These are phyloP conservation scores for Eucriotettix oculatus DNA, from an alignment of 2,888 invertebrate genomes.

Conservation along the genomic window DNA sequence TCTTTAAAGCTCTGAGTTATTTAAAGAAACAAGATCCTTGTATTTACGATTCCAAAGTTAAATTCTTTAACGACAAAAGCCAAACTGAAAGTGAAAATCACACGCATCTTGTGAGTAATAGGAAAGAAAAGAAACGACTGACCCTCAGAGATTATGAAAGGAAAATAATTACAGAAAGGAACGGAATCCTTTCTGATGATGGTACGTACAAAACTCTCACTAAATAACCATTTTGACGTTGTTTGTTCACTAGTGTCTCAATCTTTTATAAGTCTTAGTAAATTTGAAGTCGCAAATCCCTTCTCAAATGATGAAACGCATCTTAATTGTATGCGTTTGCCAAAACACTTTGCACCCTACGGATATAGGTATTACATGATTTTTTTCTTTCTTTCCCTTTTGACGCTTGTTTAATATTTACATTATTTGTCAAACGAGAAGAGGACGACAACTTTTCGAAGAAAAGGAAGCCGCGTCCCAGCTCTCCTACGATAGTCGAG, in stretches of 20 bases:
- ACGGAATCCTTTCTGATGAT: slow-evolving; percentile 26
- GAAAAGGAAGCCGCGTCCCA: slow-evolving; percentile 16
- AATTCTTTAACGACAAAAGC: slow-evolving; percentile 41
- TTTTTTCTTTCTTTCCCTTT: too few species aligned
- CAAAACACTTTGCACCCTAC: too few species aligned
- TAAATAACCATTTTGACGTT: slow-evolving; percentile 6
- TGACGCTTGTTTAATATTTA: slow-evolving; percentile 2
- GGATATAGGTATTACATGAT: too few species aligned
- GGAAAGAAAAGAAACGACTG: slow-evolving; percentile 34
- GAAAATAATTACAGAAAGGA: slow-evolving; percentile 51
- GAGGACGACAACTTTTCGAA: slow-evolving; percentile 11
- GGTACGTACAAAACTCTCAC: slow-evolving; percentile 12
- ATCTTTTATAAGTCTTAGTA: too few species aligned
- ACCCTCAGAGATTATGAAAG: slow-evolving; percentile 65
- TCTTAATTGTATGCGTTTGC: too few species aligned
- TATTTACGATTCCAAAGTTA: slow-evolving; percentile 63
- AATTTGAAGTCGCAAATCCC: too few species aligned
- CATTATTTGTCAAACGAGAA: slow-evolving; percentile 13
- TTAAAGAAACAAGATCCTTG: slow-evolving; percentile 77
- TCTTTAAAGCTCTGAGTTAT: slow-evolving; percentile 69
- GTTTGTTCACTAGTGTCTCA: too few species aligned
- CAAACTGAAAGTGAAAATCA: slow-evolving; percentile 8
- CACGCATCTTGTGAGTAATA: slow-evolving; percentile 14
- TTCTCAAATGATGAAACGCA: too few species aligned
- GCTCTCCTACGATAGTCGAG: slow-evolving; percentile 40